phyloP scores from a whole-genome alignment of 1,140 invertebrate genomes.

The Oedothorax gibbosus region DNA sequence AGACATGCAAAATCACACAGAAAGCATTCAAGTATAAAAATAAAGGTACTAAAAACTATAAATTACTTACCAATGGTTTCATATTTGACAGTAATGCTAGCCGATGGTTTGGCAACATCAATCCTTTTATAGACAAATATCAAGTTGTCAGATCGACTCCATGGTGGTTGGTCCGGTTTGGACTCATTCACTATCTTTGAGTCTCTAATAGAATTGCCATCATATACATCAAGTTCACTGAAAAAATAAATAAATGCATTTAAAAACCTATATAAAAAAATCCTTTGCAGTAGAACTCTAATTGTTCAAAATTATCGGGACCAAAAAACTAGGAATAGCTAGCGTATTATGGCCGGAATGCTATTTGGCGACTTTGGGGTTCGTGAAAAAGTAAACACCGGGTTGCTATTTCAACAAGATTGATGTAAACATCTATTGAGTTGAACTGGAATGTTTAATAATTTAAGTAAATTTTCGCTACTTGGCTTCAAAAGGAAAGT shows the following conservation, averaged over 20 bases:
- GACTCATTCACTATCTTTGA: conserved; percentile 24
- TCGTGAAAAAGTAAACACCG: too few relatives aligned
- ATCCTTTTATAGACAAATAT: conserved; percentile 33
- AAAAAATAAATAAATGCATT: not conserved
- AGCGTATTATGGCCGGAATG: too few relatives aligned
- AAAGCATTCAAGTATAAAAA: too few relatives aligned
- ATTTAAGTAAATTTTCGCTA: too few relatives aligned
- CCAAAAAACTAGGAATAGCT: too few relatives aligned
- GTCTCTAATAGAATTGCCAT: conserved; percentile 42
- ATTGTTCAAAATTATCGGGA: not conserved
- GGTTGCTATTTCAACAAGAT: too few relatives aligned
- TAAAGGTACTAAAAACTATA: too few relatives aligned
- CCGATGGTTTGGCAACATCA: conserved; percentile 10
- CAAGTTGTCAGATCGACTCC: conserved; percentile 41
- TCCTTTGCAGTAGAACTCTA: not conserved
- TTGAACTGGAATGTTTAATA: too few relatives aligned
- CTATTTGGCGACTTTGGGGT: too few relatives aligned
- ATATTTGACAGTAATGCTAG: conserved; percentile 32
- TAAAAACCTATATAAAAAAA: not conserved
- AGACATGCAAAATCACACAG: too few relatives aligned
- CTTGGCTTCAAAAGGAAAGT: too few relatives aligned
- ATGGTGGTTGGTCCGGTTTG: conserved; percentile 6
- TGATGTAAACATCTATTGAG: too few relatives aligned
- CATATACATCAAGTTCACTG: conserved; percentile 45
- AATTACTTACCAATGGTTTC: conserved; percentile 15